Evolutionary conservation across 2,797 vertebrate species (phyloP), one percentile per base, ranked within the genome.

Genomic region (Chromis chromis): DNA sequence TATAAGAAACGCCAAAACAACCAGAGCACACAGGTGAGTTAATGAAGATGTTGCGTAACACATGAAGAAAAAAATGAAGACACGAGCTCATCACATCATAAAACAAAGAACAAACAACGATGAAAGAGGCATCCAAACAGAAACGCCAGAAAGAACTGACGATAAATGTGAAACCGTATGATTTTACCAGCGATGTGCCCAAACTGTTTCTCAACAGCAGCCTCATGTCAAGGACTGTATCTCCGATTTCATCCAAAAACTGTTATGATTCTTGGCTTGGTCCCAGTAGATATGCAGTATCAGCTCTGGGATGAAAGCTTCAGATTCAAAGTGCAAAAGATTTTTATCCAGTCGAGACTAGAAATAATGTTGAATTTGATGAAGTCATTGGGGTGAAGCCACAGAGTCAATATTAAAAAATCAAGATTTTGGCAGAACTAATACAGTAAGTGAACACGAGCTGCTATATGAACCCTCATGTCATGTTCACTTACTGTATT

Each of bases 251-350:
- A 74, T 86, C 85, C 79, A 87, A 83, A 82, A 72, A 36, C 54
- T 72, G 61, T 65, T 84, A 73, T 83, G 57, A 76, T 76, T 82
- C 50, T 74, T 82, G 73, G 77, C 21, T 59, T 22, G 65, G 55
- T 71, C 70, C 76, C 42, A 76, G n/a, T 3, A 49, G 74, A 90
- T 79, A 81, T 84, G 62, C 69, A 72, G 62, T 86, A 89, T 84
- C 80, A 57, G 70, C 17, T 81, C 68, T 48, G 36, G 74, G 68
- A 75, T 67, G 33, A 80, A 84, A 61, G 19, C 39, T 70, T 82
- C 22, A 61, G 72, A 71, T 75, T 56, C 74, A 85, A 87, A 82
- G 85, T 80, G 33, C 78, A 86, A 46, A 54, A 27, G 22, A 46
- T 4, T 27, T 46, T n/a, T 53, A 14, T n/a, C 27, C 24, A 67